Conservation (phyloP, 2,888 invertebrate genomes). For the Oligia fasciuncula region DNA sequence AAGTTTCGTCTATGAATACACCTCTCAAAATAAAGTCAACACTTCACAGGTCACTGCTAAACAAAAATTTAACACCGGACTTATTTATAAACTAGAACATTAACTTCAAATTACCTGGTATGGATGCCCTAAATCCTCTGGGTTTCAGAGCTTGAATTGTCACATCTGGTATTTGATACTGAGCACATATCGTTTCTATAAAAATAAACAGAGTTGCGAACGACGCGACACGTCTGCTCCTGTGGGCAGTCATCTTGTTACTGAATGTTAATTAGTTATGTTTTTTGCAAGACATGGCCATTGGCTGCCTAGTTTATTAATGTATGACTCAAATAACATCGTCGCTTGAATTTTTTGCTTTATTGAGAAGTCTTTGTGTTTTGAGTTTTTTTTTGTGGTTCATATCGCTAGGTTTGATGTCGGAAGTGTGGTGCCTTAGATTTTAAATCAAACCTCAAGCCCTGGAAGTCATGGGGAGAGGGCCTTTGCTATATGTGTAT, state of each 20-base stretch:
- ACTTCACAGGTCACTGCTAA: neutral
- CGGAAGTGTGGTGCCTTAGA: no score
- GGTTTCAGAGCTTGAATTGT: constrained; percentile 89
- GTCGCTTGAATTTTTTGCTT: neutral
- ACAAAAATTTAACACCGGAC: neutral
- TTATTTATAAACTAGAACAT: neutral
- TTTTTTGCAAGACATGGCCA: constrained; percentile 19
- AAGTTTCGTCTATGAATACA: neutral
- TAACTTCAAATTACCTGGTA: constrained; percentile 87
- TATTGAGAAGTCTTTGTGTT: neutral
- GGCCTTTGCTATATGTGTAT: no score
- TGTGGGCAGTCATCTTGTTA: constrained; percentile 71
- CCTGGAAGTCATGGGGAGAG: no score
- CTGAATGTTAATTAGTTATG: constrained; percentile 51
- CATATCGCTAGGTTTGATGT: neutral
- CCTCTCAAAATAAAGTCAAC: neutral
- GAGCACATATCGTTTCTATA: constrained; percentile 57
- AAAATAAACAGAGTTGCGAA: constrained; percentile 55
- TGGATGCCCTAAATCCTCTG: constrained; percentile 90
- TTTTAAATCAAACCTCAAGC: no score
- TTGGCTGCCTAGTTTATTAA: neutral
- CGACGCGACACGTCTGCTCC: constrained; percentile 55
- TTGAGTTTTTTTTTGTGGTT: neutral
- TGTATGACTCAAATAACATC: constrained; percentile 15
- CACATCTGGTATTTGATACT: constrained; percentile 83